Evolutionary conservation across 2,113 vertebrate species (phyloP).

Genomic region (Laterallus jamaicensis): DNA sequence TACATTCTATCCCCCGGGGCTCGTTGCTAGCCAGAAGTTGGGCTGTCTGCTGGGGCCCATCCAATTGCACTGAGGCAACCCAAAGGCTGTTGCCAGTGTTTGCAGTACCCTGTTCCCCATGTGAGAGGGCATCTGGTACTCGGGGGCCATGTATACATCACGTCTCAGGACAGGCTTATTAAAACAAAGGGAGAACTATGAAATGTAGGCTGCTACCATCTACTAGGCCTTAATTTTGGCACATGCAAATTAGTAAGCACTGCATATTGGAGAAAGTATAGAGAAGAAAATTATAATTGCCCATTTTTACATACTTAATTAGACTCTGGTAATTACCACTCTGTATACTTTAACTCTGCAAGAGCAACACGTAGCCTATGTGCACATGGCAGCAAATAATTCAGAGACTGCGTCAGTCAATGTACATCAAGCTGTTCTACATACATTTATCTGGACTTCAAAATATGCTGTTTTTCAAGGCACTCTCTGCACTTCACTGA

Average conservation of each 20-base stretch:
- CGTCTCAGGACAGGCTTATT: not conserved
- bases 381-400: not conserved
- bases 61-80: not conserved
- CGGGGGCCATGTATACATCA: rapidly evolving
- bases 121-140: not conserved
- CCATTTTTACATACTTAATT: constrained; percentile 35
- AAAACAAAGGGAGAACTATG: not conserved
- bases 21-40: not conserved
- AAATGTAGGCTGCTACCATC: not conserved
- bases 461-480: not conserved
- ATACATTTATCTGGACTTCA: not conserved
- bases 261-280: constrained; percentile 52
- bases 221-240: not conserved
- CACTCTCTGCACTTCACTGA: not conserved
- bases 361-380: not conserved
- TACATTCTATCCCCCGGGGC: not conserved
- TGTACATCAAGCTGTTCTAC: not conserved
- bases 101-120: not conserved
- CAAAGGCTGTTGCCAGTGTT: not conserved
- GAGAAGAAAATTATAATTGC: constrained; percentile 33
- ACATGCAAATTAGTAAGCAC: not conserved
- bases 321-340: constrained; percentile 27
- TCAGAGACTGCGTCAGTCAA: not conserved
- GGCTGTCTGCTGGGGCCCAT: not conserved
- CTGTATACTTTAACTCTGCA: not conserved